Evolutionary conservation across 1,140 invertebrate species (phyloP), one percentile per base, ranked within the genome.

Genomic region (Ceratosolen fusciceps): DNA sequence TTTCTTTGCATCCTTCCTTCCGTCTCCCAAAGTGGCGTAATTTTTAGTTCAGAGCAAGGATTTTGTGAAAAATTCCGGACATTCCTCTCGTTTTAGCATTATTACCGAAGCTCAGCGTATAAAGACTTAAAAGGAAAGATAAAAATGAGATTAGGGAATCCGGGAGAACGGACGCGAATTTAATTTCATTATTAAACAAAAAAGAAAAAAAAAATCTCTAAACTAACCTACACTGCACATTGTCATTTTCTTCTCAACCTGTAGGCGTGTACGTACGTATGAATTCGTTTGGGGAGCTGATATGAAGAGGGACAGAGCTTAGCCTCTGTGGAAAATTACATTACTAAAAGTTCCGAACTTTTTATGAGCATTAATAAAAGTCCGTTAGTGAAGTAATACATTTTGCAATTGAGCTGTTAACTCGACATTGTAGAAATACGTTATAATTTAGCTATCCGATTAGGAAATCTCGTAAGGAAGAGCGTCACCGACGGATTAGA

Each of bases 11-110:
- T n/a, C n/a, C n/a, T n/a, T n/a, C n/a, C n/a, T n/a, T n/a, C n/a
- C n/a, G n/a, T n/a, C n/a, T 8, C 16, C 62, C 3, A 12, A 82
- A 77, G 34, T 73, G 21, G 68, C 58, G 49, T 80, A 82, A 82
- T 82, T 79, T 82, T 82, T 80, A 80, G 73, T 82, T 74, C n/a
- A 4, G 39, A 24, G 9, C 71, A 7, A 37, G 10, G 60, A 49
- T 47, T 75, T 24, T 39, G 58, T 43, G 77, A 72, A 73, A 73
- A 72, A 73, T 73, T 52, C 29, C 52, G 58, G 0, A 10, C 7
- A 10, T 37, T 4, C 1, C 52, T 52, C 43, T 67, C 39, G 4
- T 37, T 10, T 39, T 67, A n/a, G n/a, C n/a, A n/a, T n/a, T 10
- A 24, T 16, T 29, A 31, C 3, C 26, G 31, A 31, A 34, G 24